Evolutionary conservation across 2,888 invertebrate genomes (phyloP), one percentile per base, ranked within the genome.

Genomic region (Hedya salicella): DNA sequence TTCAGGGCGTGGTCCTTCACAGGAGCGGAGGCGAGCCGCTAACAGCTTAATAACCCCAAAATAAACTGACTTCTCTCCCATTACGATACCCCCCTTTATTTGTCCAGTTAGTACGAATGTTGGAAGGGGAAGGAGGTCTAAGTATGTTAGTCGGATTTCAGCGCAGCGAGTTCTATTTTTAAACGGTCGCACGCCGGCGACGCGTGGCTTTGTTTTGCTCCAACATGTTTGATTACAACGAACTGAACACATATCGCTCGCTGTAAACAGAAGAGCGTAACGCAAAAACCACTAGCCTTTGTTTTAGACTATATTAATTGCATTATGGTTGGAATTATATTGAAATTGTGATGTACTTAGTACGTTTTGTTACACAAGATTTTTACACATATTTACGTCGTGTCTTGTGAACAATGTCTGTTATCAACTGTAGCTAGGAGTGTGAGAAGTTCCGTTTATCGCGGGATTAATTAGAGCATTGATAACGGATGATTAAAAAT

Each of bases 141-240:
- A 36, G 67, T 79, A 76, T 60, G 69, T 67, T 86, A 81, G 87
- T 71, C 71, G 74, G 70, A 73, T 75, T 78, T 78, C 75, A 81
- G 77, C 76, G 72, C 75, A 71, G 71, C 72, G 70, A 71, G 76
- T 82, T 86, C 89, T 91, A 90, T 91, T 89, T 90, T 83, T 85
- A 85, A 76, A 77, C 59, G 76, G 80, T 78, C 79, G 83, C 70
- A 77, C 79, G 81, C 71, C 75, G 69, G 79, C 82, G 90, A 91
- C 90, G 91, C 91, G 88, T 91, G 91, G 80, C 80, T 72, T 85
- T 91, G 91, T 91, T 91, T 90, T 91, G 90, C 81, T 87, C 81
- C 78, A 84, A 60, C 56, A 62, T 57, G 62, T 63, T 62, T 57
- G 67, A 57, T 52, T 64, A 68, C 68, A 53, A 54, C 46, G 48